Conservation (phyloP, 2,113 vertebrate genomes). For the Plectropomus leopardus region DNA sequence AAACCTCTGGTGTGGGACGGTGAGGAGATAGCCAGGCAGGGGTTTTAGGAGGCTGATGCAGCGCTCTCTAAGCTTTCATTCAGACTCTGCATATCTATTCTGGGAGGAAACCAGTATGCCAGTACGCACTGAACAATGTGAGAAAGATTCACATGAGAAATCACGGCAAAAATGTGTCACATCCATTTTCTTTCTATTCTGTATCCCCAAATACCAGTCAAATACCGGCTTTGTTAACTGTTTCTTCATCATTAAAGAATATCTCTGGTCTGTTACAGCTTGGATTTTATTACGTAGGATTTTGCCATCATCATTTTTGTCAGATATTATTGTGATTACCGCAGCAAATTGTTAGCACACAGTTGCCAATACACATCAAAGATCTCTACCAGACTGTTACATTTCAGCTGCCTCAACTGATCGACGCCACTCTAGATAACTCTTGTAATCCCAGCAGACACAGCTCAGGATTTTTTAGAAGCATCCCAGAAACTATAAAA, state of each 20-base stretch:
- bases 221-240: background rate
- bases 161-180: background rate
- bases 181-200: background rate
- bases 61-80: constrained; percentile 39
- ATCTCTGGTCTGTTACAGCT: background rate
- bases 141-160: constrained; percentile 30
- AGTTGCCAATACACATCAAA: no score
- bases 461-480: no score
- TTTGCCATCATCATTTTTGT: no score
- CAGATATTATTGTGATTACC: no score
- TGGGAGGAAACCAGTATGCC: constrained; percentile 31
- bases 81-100: constrained; percentile 6
- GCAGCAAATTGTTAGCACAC: no score
- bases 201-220: background rate
- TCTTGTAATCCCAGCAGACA: no score
- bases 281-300: no score
- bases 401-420: no score
- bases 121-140: constrained; percentile 26
- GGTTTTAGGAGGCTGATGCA: constrained; percentile 24
- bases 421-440: no score
- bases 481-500: no score
- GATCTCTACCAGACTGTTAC: no score
- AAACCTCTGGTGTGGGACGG: constrained; percentile 52
- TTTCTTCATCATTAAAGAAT: background rate
- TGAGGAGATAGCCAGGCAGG: constrained; percentile 8